phyloP scores from a whole-genome alignment of 92 coral and sea anemone species.

The Actinostola sp. region DNA sequence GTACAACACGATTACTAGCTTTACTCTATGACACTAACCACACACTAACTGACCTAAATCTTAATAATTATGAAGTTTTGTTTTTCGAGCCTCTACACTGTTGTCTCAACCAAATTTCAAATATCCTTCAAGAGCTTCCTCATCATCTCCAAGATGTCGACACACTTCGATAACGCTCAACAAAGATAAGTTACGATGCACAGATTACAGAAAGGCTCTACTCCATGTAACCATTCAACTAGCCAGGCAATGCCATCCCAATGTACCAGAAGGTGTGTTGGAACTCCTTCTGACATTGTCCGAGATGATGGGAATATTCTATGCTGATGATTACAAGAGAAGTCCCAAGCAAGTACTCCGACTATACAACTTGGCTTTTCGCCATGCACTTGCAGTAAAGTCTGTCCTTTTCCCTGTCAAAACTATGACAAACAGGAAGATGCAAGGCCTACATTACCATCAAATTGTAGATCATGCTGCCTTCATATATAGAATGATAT shows the following conservation, averaged over 20 bases:
- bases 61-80: constrained; percentile 39
- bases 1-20: constrained; percentile 13
- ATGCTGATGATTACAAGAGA: constrained; percentile 30
- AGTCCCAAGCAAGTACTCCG: constrained; percentile 15
- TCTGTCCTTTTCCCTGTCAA: constrained; percentile 27
- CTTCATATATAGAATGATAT: constrained; percentile 39
- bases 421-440: constrained; percentile 22
- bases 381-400: constrained; percentile 23
- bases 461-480: constrained; percentile 51
- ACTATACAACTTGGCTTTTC: constrained; percentile 35
- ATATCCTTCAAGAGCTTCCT: constrained; percentile 18
- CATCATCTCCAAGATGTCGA: constrained; percentile 25
- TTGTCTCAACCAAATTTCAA: constrained; percentile 10
- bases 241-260: constrained; percentile 5
- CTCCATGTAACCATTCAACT: constrained; percentile 22
- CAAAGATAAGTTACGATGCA: constrained; percentile 34
- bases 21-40: constrained; percentile 6
- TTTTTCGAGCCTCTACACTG: constrained; percentile 39
- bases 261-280: constrained; percentile 12
- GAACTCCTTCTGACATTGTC: constrained; percentile 38
- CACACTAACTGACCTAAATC: constrained; percentile 9
- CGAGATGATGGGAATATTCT: constrained; percentile 36
- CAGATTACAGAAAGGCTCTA: constrained; percentile 42
- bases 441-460: constrained; percentile 43
- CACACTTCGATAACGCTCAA: constrained; percentile 29